A percentile compares a stretch with the other conserved stretches of the same genome.
Evolutionary conservation across 2,888 invertebrate genomes (phyloP).

Genomic region (Plagiodera versicolora): DNA sequence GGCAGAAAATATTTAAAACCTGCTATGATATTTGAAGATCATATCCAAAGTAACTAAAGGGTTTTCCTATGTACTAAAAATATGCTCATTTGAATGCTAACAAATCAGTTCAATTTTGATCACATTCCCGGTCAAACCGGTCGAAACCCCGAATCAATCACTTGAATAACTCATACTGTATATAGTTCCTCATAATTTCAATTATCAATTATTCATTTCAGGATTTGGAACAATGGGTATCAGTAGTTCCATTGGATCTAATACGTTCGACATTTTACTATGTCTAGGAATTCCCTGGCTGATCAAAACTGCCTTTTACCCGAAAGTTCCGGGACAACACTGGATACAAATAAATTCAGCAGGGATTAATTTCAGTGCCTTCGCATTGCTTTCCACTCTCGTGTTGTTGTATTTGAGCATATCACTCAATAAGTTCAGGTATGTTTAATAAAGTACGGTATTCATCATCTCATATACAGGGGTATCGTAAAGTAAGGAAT

Average conservation of each 20-base stretch:
- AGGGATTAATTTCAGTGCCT: constrained; percentile 74
- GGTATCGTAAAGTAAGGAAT: no score
- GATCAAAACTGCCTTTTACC: constrained; percentile 67
- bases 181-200: neutral
- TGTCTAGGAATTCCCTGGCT: constrained; percentile 81
- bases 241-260: constrained; percentile 80
- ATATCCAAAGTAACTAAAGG: no score
- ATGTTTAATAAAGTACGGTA: constrained; percentile 28
- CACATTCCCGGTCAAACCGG: no score
- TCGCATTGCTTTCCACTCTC: constrained; percentile 73
- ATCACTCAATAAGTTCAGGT: constrained; percentile 65
- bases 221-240: constrained; percentile 78
- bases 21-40: no score
- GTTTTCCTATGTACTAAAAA: no score
- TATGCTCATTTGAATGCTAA: no score
- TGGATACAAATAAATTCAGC: constrained; percentile 74
- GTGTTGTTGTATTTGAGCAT: constrained; percentile 69
- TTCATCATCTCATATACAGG: no score
- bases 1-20: no score
- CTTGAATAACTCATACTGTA: no score
- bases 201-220: constrained; percentile 44
- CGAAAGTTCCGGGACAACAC: constrained; percentile 60
- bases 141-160: no score
- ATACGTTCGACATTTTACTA: constrained; percentile 78
- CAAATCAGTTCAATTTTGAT: no score